Base-by-base conservation (phyloP, 2,888 invertebrate genomes). In the Amphipoea lucens region DNA sequence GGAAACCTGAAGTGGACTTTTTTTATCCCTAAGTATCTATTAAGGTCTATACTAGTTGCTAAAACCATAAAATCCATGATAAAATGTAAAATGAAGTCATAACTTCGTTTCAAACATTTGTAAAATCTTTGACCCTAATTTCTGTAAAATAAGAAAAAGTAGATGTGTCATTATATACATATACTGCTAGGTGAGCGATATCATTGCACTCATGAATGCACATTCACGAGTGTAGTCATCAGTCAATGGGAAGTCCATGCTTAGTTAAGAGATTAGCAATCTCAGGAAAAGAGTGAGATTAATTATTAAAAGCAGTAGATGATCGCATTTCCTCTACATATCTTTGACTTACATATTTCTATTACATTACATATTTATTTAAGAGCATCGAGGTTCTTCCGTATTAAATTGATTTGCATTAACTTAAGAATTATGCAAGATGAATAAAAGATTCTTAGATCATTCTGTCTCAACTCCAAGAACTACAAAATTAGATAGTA, bases 391-490 rank as follows among this genome's bases (percentile, higher is more conserved):
- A 42, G 12, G 40, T 14, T 40, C n/a, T 36, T 57, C 17, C 0
- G 57, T 57, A 9, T n/a, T 29, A 20, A 17, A 36, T 7, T 23
- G 2, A 60, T 51, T 23, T 60, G 11, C 2, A 81, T 12, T 12
- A 48, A 54, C 20, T 68, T 63, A 14, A 68, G 2, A 82, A 51
- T 40, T 60, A 66, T 60, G 74, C 48, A 82, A 51, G n/a, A 57
- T 45, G 17, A 20, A 74, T 60, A 0, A 40, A 79, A n/a, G 1
- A 69, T 69, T 9, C 2, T 63, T 48, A 63, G 14, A 11, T 83
- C 23, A 76, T 81, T 76, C 36, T 63, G 40, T 63, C 42, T 57
- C n/a, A 81, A 70, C 51, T 1, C 5, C 6, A 77, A 83, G 23
- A 83, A 69, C n/a, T 60, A 65, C 23, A 65, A 51, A 60, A 66